Percentiles rank a stretch among this genome's conserved stretches.
These are phyloP conservation scores for Diaphora mendica DNA, from an alignment of 2,888 invertebrate genomes.

Conservation along the genomic window DNA sequence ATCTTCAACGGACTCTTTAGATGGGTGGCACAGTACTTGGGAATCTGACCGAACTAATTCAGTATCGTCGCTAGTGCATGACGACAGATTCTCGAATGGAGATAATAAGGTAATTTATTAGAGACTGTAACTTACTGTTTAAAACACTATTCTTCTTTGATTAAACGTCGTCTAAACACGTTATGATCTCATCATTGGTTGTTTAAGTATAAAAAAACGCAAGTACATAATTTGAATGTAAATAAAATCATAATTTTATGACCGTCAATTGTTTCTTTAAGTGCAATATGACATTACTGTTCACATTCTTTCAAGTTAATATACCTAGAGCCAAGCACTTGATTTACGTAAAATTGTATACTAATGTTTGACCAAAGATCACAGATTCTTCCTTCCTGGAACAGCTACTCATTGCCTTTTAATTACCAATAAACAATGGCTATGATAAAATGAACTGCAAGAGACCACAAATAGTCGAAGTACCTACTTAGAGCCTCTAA, in stretches of 20 bases:
- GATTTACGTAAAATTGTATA: not conserved
- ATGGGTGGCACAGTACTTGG: slow-evolving; percentile 90
- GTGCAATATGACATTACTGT: slow-evolving; percentile 7
- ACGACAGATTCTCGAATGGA: slow-evolving; percentile 80
- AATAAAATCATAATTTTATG: slow-evolving; percentile 16
- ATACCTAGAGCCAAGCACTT: not conserved
- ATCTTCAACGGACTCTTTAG: slow-evolving; percentile 90
- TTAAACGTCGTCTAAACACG: slow-evolving; percentile 11
- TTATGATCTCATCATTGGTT: slow-evolving; percentile 25
- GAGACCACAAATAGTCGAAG: not conserved
- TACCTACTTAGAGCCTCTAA: no score
- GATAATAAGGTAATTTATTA: slow-evolving; percentile 76
- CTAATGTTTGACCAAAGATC: not conserved
- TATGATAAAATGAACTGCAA: not conserved
- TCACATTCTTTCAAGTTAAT: not conserved
- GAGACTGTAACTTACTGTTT: slow-evolving; percentile 45
- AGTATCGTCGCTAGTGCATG: slow-evolving; percentile 86
- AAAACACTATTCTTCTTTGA: slow-evolving; percentile 33
- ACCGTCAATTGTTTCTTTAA: slow-evolving; percentile 2
- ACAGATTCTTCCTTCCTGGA: not conserved
- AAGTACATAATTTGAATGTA: not conserved
- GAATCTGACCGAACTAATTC: slow-evolving; percentile 89
- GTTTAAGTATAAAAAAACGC: slow-evolving; percentile 21
- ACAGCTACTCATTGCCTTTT: not conserved
- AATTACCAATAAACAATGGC: not conserved